A percentile compares a stretch with the other conserved stretches of the same genome.
These are phyloP conservation scores for Osedax fenrisi DNA, from an alignment of 2,888 invertebrate species.

Conservation along the genomic window DNA sequence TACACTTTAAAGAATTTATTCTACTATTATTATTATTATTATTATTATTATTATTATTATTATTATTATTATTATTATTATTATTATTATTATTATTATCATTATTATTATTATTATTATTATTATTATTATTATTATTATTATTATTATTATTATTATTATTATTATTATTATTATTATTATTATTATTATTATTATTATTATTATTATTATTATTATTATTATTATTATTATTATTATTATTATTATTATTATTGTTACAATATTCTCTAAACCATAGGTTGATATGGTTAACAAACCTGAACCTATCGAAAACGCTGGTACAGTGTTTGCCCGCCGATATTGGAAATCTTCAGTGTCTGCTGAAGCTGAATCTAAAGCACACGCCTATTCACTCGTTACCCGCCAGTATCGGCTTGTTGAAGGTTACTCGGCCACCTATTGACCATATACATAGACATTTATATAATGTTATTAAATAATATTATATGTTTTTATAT, in stretches of 20 bases:
- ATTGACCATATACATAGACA: background rate
- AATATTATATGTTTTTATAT: background rate
- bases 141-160: too few species aligned
- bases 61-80: too few species aligned
- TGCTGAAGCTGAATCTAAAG: slow-evolving; percentile 24
- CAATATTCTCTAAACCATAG: background rate
- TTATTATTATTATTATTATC: too few species aligned
- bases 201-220: background rate
- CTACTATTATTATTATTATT: too few species aligned
- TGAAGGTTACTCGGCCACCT: slow-evolving; percentile 27
- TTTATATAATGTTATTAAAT: background rate
- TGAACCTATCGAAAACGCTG: slow-evolving; percentile 24
- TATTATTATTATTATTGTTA: background rate
- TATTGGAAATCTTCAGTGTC: slow-evolving; percentile 30
- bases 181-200: background rate
- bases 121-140: too few species aligned
- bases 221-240: background rate
- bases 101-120: too few species aligned
- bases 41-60: too few species aligned
- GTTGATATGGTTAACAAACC: slow-evolving; percentile 20
- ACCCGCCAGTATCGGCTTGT: slow-evolving; percentile 31
- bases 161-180: too few species aligned
- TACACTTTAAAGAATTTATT: too few species aligned
- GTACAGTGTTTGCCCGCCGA: slow-evolving; percentile 30
- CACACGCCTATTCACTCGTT: slow-evolving; percentile 12